A percentile compares a stretch with the other conserved stretches of the same genome.
Conservation (phyloP, 2,113 vertebrate species). For the Phalacrocorax carbo region DNA sequence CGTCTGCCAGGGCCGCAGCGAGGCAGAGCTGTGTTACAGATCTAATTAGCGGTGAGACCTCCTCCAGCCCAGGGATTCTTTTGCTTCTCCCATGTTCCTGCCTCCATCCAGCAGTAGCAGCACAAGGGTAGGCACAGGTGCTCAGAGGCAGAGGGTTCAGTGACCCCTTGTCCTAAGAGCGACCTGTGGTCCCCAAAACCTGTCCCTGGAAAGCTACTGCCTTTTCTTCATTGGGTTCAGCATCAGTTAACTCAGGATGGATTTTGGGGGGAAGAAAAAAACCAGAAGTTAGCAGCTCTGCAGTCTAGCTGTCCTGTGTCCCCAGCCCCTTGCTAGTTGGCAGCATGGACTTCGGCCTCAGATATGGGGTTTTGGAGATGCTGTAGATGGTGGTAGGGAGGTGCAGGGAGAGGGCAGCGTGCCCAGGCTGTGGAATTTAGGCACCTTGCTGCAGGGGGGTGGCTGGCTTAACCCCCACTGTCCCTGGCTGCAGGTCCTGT, state of each 20-base stretch:
- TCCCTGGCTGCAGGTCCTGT: neutral
- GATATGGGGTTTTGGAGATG: neutral
- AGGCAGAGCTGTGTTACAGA: neutral
- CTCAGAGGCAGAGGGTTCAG: neutral
- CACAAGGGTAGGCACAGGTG: rapidly evolving
- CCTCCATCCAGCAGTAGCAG: neutral
- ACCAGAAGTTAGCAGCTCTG: neutral
- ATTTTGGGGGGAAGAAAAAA: neutral
- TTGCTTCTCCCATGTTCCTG: rapidly evolving
- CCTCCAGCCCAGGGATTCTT: neutral
- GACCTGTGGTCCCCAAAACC: neutral
- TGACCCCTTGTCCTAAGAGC: neutral
- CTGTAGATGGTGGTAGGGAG: neutral
- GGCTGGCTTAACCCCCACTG: neutral
- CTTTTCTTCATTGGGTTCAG: neutral
- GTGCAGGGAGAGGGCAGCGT: neutral
- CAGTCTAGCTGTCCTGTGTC: neutral
- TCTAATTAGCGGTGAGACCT: neutral
- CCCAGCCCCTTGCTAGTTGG: neutral
- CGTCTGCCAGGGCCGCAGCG: neutral
- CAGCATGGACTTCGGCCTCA: neutral
- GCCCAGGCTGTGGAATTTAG: neutral
- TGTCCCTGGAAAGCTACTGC: neutral
- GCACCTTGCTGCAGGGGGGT: neutral
- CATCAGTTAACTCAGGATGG: neutral